Base-by-base conservation (phyloP, 1,140 invertebrate species). In the Camponotus pennsylvanicus region DNA sequence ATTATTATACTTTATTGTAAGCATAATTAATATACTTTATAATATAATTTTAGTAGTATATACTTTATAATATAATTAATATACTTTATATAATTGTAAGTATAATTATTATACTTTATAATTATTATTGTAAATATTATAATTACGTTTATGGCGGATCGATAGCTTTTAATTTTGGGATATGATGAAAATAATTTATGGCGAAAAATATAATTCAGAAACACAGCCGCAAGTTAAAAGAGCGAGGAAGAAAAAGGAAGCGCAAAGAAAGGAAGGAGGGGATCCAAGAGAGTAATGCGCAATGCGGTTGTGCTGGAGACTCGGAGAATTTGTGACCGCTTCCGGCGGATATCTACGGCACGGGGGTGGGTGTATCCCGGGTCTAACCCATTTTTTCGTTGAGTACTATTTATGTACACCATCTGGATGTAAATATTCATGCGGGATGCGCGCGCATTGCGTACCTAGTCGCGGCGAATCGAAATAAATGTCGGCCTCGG, bases 351-450 rank as follows among this genome's bases (percentile, higher is more conserved):
- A 80, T 85, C 89, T 61, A 87, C 18, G 76, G 59, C 55, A 40
- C 34, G 61, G 49, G 67, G 42, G 67, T 13, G 40, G 78, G 77
- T 42, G 75, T 69, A 69, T 45, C 34, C 75, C 57, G 27, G 52
- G 21, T 87, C 82, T 85, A 89, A 89, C 85, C 79, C 69, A 89
- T 89, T 90, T 90, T 89, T 89, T 79, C 80, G 52, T 59, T 34
- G 70, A 76, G 63, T 63, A n/a, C 78, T 90, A 89, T 90, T 90
- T 90, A 84, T 89, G 80, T 82, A 86, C 77, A 55, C 27, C 76
- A 76, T 52, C 59, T 86, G 78, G 63, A 82, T 89, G 89, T 90
- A 90, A 90, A 90, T 90, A 90, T 90, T 90, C 89, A 90, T 90
- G 87, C 73, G 77, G 83, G 32, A 70, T 49, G 59, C 21, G 77